phyloP scores from a whole-genome alignment of 53 echinoderm and acorn worm genomes.

The Echinarachnius parma region DNA sequence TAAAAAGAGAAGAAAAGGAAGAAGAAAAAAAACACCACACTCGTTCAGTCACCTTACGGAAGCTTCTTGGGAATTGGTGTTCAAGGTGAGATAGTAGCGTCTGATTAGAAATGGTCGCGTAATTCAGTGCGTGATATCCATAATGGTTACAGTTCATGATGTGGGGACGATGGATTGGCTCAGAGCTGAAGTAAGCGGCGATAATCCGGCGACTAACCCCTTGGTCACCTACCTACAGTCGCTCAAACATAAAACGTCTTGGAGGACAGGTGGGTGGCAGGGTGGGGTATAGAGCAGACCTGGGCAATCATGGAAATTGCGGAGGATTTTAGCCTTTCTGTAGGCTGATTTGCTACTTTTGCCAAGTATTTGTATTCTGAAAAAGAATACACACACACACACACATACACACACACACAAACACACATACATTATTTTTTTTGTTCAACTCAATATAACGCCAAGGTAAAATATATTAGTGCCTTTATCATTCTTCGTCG shows the following conservation, averaged over 20 bases:
- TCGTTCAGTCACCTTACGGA: conserved; percentile 37
- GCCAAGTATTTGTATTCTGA: too few relatives aligned
- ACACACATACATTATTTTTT: too few relatives aligned
- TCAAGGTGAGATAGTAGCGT: conserved; percentile 30
- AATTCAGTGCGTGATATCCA: conserved; percentile 36
- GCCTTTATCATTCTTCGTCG: too few relatives aligned
- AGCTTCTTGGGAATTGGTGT: conserved; percentile 34
- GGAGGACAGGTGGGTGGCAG: not conserved
- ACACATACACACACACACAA: too few relatives aligned
- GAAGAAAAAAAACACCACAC: too few relatives aligned
- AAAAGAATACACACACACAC: too few relatives aligned
- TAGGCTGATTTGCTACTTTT: too few relatives aligned
- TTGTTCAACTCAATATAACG: too few relatives aligned
- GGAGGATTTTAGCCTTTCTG: too few relatives aligned
- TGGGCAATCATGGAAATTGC: too few relatives aligned
- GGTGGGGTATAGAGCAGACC: not conserved
- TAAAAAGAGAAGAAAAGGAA: too few relatives aligned
- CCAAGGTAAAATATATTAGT: too few relatives aligned
- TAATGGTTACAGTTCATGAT: conserved; percentile 35
- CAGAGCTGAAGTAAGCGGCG: conserved; percentile 27
- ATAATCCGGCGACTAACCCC: conserved; percentile 23
- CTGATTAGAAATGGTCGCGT: conserved; percentile 47
- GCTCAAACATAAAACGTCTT: conserved; percentile 36
- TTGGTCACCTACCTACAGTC: conserved; percentile 38
- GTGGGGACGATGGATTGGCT: conserved; percentile 35